Evolutionary conservation across 2,113 vertebrate species (phyloP).

Genomic region (Pleuronectes platessa): DNA sequence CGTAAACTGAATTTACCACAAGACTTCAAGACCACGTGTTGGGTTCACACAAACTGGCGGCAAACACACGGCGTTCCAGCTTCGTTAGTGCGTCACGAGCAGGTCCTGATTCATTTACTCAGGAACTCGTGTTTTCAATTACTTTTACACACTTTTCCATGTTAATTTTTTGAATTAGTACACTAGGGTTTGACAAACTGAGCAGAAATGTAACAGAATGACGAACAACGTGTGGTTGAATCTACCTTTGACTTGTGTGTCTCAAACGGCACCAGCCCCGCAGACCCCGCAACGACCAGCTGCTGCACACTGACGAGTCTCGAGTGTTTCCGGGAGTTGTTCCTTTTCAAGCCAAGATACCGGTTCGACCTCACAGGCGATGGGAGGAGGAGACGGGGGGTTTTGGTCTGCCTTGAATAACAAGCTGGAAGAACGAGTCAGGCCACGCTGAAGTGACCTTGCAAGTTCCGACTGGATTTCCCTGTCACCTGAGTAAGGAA

Average conservation of each 20-base stretch:
- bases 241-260: not conserved
- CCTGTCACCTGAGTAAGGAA: no score
- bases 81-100: no score
- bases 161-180: no score
- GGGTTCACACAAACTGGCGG: no score
- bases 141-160: no score
- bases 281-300: no score
- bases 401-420: not conserved
- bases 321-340: not conserved
- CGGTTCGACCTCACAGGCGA: not conserved
- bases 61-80: no score
- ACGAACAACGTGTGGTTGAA: not conserved
- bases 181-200: not conserved
- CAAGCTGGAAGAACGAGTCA: not conserved
- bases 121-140: no score
- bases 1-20: not conserved
- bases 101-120: no score
- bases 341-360: not conserved
- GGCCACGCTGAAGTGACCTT: not conserved
- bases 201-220: not conserved
- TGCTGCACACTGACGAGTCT: not conserved
- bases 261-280: no score
- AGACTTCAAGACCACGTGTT: not conserved
- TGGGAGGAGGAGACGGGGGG: not conserved
- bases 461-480: no score